A percentile compares a stretch with the other conserved stretches of the same genome.
These are phyloP conservation scores for Pseudomyrmex gracilis DNA, from an alignment of 1,140 invertebrate genomes.

Conservation along the genomic window DNA sequence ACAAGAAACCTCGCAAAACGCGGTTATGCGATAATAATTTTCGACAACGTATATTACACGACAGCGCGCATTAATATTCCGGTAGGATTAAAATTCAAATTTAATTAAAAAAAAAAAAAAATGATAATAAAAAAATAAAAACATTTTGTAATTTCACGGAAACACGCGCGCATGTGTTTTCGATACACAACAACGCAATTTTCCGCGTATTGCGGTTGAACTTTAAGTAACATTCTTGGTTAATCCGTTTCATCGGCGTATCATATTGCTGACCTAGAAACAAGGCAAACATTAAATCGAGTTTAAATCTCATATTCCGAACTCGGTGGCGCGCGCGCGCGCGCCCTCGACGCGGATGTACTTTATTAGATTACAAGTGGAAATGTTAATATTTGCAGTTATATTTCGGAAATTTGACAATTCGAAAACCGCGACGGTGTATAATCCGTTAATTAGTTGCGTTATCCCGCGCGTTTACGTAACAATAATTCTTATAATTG, in stretches of 20 bases:
- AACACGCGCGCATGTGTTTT: neutral
- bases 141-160: conserved; percentile 15
- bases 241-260: conserved; percentile 44
- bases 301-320: conserved; percentile 59
- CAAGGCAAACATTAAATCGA: conserved; percentile 54
- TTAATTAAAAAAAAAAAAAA: too few relatives aligned
- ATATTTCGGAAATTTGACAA: conserved; percentile 37
- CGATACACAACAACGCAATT: too few relatives aligned
- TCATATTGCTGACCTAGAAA: conserved; percentile 58
- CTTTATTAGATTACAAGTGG: conserved; percentile 51
- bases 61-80: too few relatives aligned
- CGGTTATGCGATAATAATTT: too few relatives aligned
- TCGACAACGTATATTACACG: too few relatives aligned
- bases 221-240: conserved; percentile 30
- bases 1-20: too few relatives aligned
- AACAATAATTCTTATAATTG: too few relatives aligned
- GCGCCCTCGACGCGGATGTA: conserved; percentile 2
- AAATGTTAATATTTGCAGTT: conserved; percentile 47
- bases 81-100: too few relatives aligned
- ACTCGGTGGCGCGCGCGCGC: conserved; percentile 1
- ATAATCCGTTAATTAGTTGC: conserved; percentile 12
- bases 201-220: neutral
- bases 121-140: too few relatives aligned
- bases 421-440: conserved; percentile 8
- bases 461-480: neutral